A percentile compares a stretch with the other conserved stretches of the same genome.
phyloP scores from a whole-genome alignment of 2,888 invertebrate species.

The Chrysolina americana region DNA sequence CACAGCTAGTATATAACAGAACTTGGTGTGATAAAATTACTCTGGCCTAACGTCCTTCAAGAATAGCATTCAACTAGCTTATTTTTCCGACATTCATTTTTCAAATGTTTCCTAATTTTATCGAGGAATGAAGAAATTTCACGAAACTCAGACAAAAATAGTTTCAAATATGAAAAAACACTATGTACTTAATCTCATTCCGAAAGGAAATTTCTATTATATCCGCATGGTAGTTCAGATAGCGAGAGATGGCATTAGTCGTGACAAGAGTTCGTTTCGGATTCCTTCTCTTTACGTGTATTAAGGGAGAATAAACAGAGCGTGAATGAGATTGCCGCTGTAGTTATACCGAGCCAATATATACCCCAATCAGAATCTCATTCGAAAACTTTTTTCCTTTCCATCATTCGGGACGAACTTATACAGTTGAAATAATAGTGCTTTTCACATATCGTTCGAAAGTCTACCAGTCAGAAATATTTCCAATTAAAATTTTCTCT shows the following conservation, averaged over 20 bases:
- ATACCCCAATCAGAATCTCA: constrained; percentile 18
- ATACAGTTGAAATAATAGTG: too few species aligned
- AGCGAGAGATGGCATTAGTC: constrained; percentile 23
- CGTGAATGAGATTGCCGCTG: constrained; percentile 63
- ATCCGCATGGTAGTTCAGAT: constrained; percentile 18
- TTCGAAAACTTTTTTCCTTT: constrained; percentile 3
- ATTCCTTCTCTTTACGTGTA: constrained; percentile 56
- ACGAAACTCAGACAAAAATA: background rate
- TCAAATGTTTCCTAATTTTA: too few species aligned
- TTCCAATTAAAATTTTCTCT: too few species aligned
- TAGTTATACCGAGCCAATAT: constrained; percentile 32
- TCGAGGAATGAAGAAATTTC: background rate
- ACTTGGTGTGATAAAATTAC: too few species aligned
- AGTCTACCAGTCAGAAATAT: too few species aligned
- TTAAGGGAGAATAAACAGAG: constrained; percentile 60
- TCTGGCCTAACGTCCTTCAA: too few species aligned
- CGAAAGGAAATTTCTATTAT: constrained; percentile 28
- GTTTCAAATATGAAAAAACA: background rate
- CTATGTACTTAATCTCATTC: constrained; percentile 22
- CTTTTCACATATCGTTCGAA: too few species aligned
- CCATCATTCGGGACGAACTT: background rate
- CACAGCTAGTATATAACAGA: too few species aligned
- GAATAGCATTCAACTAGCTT: too few species aligned
- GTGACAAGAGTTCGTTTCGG: constrained; percentile 44
- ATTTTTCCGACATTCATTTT: too few species aligned